phyloP scores from a whole-genome alignment of 2,797 vertebrate genomes.

The Megalops cyprinoides region DNA sequence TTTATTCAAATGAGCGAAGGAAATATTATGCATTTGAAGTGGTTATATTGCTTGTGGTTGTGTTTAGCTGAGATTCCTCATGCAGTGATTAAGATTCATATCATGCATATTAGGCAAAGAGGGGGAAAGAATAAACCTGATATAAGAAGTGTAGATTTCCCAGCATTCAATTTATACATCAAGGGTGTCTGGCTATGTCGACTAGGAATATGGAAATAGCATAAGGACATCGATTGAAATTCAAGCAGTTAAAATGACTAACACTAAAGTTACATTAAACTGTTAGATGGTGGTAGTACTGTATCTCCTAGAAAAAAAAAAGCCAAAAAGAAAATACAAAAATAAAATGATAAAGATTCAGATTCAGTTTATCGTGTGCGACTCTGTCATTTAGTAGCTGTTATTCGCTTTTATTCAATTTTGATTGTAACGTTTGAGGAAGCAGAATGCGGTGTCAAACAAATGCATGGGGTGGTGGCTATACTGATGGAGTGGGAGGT shows the following conservation, averaged over 20 bases:
- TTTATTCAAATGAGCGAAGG: background rate
- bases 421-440: no score
- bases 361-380: background rate
- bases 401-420: no score
- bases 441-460: no score
- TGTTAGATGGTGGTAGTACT: background rate
- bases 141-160: background rate
- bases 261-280: background rate
- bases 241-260: background rate
- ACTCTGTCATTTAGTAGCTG: no score
- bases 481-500: no score
- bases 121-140: conserved; percentile 11
- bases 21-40: background rate
- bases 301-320: background rate
- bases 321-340: background rate
- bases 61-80: background rate
- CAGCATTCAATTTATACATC: background rate
- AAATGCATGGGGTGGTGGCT: no score
- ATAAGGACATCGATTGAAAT: background rate
- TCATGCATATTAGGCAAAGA: background rate
- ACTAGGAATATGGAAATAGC: background rate
- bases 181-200: background rate
- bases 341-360: background rate
- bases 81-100: background rate
- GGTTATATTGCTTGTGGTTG: background rate